Conservation (phyloP, 2,113 vertebrate species). For the Hyperoodon ampullatus region DNA sequence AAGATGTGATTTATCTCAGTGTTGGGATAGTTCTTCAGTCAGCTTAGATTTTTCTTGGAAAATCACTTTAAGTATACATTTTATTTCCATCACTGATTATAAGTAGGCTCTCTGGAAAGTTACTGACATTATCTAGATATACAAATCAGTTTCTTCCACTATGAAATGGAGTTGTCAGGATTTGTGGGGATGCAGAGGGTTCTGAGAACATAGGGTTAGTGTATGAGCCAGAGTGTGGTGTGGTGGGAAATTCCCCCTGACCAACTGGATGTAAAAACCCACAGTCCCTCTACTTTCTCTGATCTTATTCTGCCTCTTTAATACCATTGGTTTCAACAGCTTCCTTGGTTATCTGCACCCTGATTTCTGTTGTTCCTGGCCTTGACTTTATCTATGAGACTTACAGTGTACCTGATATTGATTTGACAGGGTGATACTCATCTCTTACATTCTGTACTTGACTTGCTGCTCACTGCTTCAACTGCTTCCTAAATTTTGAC, state of each 20-base stretch:
- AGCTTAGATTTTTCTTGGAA: slow-evolving; percentile 18
- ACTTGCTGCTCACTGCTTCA: slow-evolving; percentile 1
- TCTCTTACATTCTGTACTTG: neutral
- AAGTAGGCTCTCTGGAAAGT: neutral
- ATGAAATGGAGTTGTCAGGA: neutral
- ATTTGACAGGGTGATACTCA: neutral
- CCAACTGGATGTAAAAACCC: neutral
- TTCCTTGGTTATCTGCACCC: neutral
- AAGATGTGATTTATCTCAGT: neutral
- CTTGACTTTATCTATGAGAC: neutral
- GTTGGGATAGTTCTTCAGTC: neutral
- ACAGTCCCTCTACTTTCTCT: neutral
- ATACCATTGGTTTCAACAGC: neutral
- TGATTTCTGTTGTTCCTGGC: neutral
- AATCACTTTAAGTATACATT: neutral
- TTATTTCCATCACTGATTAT: neutral
- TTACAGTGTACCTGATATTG: neutral
- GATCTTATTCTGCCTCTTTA: neutral
- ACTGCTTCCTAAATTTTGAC: slow-evolving; percentile 1
- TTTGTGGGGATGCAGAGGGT: neutral
- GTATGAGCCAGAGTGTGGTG: neutral
- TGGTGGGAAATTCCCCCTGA: neutral
- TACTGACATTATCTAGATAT: neutral
- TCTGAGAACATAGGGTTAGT: neutral
- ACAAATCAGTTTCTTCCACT: neutral